Evolutionary conservation across 2,113 vertebrate species (phyloP), one percentile per base, ranked within the genome.

Genomic region (Brevimyrus niger): DNA sequence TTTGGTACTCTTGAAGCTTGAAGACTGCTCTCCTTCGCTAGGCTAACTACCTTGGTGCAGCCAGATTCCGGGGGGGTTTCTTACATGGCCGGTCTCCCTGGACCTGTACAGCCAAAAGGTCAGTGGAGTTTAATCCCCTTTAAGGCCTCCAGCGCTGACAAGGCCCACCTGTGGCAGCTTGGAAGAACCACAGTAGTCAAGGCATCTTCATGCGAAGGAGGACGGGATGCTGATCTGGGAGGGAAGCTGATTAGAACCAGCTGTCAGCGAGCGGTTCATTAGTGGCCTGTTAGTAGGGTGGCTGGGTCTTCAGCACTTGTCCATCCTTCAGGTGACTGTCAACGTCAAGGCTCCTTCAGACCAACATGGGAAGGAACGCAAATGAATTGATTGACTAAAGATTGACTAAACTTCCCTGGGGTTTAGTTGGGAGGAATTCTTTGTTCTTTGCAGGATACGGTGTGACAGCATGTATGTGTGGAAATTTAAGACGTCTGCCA

Each of bases 181-280:
- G 87, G 90, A 90, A 90, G 53, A 51, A 46, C 89, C 90, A 91
- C 87, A 47, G 90, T 93, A 93, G 94, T 94, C 94, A 95, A 92
- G 92, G 88, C 91, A 73, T 88, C 92, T 88, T 95, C 94, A 95
- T 95, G 94, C 42, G 92, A 91, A 91, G 95, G 93, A 94, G 92
- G 93, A 94, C 95, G 94, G 95, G 93, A 94, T 85, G 15, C 90
- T 92, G 94, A 92, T 92, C 91, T 93, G 85, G 90, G 90, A 31
- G 42, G 89, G 90, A 91, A 93, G 90, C 93, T 94, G 92, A 93
- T 90, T 88, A 91, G 91, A 94, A 92, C 92, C 91, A 93, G 93
- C 91, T 46, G 90, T 73, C 90, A 91, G 90, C 87, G 7, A 50
- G 21, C 50, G 2, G 31, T 47, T 47, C 73, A 38, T 53, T 88